Evolutionary conservation across 2,113 vertebrate genomes (phyloP).

Genomic region (Corythoichthys intestinalis): DNA sequence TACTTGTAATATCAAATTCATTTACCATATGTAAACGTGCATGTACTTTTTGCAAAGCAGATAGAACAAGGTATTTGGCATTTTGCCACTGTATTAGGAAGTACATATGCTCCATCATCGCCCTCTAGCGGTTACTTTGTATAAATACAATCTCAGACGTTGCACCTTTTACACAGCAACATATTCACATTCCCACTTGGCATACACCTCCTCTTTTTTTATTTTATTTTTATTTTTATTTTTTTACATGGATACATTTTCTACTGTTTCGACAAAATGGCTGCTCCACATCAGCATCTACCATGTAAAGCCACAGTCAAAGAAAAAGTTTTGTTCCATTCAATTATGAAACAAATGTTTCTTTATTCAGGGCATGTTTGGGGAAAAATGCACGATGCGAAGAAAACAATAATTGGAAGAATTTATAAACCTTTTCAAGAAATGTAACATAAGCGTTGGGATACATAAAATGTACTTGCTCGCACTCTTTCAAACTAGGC

Average conservation of each 20-base stretch:
- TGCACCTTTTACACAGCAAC: not conserved
- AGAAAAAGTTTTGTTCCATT: not conserved
- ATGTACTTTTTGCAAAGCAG: no score
- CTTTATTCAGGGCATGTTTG: not conserved
- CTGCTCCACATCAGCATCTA: not conserved
- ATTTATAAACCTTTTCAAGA: no score
- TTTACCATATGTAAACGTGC: no score
- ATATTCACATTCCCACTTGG: no score
- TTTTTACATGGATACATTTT: not conserved
- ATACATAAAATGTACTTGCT: no score
- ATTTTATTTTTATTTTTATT: no score
- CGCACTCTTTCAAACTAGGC: no score
- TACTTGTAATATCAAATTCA: no score
- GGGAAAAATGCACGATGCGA: not conserved
- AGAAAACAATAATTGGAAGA: not conserved
- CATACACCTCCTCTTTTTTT: no score
- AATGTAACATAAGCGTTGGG: no score
- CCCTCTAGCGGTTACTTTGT: conserved; percentile 25
- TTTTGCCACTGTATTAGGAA: no score
- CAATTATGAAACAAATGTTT: conserved; percentile 12
- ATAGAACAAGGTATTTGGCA: no score
- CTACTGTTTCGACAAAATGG: not conserved
- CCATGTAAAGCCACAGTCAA: not conserved
- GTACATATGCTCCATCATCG: not conserved
- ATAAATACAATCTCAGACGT: conserved; percentile 15